A percentile compares a stretch with the other conserved stretches of the same genome.
Conservation (phyloP, 64 coral and sea anemone genomes). For the Stichodactyla helianthus region DNA sequence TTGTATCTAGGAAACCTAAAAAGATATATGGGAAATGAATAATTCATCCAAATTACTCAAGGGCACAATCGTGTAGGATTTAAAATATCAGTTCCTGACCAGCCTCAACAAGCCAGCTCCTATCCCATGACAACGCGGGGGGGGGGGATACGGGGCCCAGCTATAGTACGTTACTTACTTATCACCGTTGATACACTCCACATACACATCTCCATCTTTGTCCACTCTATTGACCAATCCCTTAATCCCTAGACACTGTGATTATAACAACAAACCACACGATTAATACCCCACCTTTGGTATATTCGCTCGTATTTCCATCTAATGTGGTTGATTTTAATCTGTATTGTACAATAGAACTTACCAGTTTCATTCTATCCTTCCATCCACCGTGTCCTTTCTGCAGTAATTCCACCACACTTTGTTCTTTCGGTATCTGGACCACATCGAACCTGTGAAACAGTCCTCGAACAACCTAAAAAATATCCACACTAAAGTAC, state of each 20-base stretch:
- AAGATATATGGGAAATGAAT: no score
- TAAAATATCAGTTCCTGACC: no score
- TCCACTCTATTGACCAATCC: background rate
- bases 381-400: slow-evolving; percentile 1
- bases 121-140: no score
- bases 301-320: no score
- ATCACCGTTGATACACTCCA: slow-evolving; percentile 4
- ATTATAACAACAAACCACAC: background rate
- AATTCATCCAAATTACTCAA: no score
- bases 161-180: background rate
- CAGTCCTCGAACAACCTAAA: background rate
- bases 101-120: no score
- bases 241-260: background rate
- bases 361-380: background rate
- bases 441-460: background rate
- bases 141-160: no score
- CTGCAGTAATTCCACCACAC: background rate
- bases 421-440: background rate
- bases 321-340: no score
- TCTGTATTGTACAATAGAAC: background rate
- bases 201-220: background rate
- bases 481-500: background rate
- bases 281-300: background rate
- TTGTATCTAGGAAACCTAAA: no score
- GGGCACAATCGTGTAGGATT: no score